Percentiles rank a stretch among this genome's conserved stretches.
Conservation (phyloP, 2,888 invertebrate genomes). For the Micoletzkya japonica region DNA sequence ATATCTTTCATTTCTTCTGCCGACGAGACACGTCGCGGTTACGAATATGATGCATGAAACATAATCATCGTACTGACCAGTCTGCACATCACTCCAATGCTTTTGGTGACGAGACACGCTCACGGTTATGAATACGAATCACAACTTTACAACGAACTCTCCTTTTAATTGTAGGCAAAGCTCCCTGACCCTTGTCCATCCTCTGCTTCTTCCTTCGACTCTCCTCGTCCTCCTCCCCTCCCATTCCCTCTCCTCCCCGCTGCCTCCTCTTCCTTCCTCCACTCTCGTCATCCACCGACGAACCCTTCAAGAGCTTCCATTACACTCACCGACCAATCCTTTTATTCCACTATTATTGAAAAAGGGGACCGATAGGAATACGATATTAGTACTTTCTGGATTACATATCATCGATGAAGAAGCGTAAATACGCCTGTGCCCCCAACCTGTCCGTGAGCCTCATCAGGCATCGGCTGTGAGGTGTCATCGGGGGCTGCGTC, state of each 20-base stretch:
- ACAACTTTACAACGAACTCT: too few relatives aligned
- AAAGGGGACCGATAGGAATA: too few relatives aligned
- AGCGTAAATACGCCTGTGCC: not conserved
- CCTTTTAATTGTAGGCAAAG: too few relatives aligned
- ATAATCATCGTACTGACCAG: not conserved
- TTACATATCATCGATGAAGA: not conserved
- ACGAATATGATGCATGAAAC: not conserved
- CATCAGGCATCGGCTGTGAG: not conserved
- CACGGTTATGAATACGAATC: too few relatives aligned
- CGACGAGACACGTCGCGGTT: not conserved
- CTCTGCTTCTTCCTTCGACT: conserved; percentile 6
- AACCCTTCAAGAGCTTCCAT: too few relatives aligned
- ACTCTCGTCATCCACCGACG: not conserved
- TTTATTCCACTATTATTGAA: too few relatives aligned
- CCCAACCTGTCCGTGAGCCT: conserved; percentile 15
- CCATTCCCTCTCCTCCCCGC: not conserved
- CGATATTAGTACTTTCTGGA: too few relatives aligned
- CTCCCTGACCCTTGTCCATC: not conserved
- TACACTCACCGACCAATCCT: too few relatives aligned
- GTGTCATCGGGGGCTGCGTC: conserved; percentile 16
- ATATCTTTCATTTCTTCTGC: not conserved
- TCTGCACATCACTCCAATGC: too few relatives aligned
- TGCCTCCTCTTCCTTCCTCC: conserved; percentile 21
- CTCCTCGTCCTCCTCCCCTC: not conserved
- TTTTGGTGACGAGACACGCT: too few relatives aligned